Conservation (phyloP, 1,140 invertebrate species). For the Drosophila repleta region DNA sequence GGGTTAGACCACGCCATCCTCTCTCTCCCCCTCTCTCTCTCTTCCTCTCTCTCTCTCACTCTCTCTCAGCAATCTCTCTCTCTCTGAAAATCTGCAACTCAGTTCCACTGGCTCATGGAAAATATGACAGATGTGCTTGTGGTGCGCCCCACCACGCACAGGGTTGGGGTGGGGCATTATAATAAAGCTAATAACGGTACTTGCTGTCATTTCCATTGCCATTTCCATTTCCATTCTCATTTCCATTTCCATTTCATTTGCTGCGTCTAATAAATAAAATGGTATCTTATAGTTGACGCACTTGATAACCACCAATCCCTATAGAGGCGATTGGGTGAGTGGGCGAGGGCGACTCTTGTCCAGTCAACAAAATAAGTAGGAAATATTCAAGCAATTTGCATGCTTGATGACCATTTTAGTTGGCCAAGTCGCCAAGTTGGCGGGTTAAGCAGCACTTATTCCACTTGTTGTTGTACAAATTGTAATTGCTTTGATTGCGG, state of each 20-base stretch:
- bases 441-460: conserved; percentile 52
- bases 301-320: not conserved
- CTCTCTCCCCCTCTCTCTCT: too few species aligned
- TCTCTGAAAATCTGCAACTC: too few species aligned
- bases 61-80: too few species aligned
- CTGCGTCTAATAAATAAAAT: conserved; percentile 1
- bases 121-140: not conserved
- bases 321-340: not conserved
- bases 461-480: conserved; percentile 28
- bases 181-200: conserved; percentile 26
- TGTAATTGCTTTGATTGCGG: conserved; percentile 58
- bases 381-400: conserved; percentile 77
- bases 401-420: conserved; percentile 68
- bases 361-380: conserved; percentile 42
- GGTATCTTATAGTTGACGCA: conserved; percentile 16
- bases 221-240: too few species aligned
- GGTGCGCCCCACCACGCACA: not conserved
- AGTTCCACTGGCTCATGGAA: too few species aligned
- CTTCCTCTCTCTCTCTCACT: too few species aligned
- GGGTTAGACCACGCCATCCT: too few species aligned
- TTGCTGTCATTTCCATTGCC: not conserved
- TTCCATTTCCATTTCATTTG: conserved; percentile 21
- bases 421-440: conserved; percentile 45
- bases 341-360: not conserved
- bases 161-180: not conserved